A percentile compares a stretch with the other conserved stretches of the same genome.
Conservation (phyloP, 2,797 vertebrate species). For the Coregonus suidteri region DNA sequence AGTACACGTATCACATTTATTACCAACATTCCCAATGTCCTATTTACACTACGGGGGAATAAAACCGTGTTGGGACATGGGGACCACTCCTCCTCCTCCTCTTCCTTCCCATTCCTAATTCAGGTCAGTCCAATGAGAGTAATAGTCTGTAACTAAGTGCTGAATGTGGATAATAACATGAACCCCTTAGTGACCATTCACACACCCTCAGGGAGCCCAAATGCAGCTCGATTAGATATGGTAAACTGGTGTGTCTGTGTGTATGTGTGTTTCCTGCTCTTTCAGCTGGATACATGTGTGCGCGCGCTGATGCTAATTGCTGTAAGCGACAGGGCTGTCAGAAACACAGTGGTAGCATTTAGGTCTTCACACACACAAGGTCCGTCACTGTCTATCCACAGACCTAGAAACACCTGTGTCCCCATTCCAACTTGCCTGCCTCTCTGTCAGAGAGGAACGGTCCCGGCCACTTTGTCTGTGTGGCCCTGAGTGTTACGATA, state of each 20-base stretch:
- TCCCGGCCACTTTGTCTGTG: constrained; percentile 46
- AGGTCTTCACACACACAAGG: constrained; percentile 58
- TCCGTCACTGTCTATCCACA: constrained; percentile 67
- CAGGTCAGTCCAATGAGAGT: constrained; percentile 75
- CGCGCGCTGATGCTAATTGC: constrained; percentile 73
- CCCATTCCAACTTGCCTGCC: constrained; percentile 62
- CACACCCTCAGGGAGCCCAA: constrained; percentile 68
- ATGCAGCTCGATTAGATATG: constrained; percentile 75
- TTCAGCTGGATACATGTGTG: constrained; percentile 53
- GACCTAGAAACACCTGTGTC: constrained; percentile 81
- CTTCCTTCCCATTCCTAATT: constrained; percentile 66
- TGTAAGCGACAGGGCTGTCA: constrained; percentile 79
- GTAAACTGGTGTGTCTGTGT: constrained; percentile 65
- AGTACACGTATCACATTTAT: constrained; percentile 14
- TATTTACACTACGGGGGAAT: constrained; percentile 64
- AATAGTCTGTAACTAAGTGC: constrained; percentile 71
- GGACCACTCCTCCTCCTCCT: constrained; percentile 38
- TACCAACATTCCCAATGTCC: constrained; percentile 60
- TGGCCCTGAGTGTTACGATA: constrained; percentile 47
- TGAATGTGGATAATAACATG: constrained; percentile 77
- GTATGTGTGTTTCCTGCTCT: constrained; percentile 33
- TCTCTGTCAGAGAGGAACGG: constrained; percentile 48
- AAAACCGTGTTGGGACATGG: constrained; percentile 62
- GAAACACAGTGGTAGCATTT: constrained; percentile 72
- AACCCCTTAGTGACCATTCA: constrained; percentile 74